Evolutionary conservation across 2,113 vertebrate species (phyloP).

Genomic region (Albula glossodonta): DNA sequence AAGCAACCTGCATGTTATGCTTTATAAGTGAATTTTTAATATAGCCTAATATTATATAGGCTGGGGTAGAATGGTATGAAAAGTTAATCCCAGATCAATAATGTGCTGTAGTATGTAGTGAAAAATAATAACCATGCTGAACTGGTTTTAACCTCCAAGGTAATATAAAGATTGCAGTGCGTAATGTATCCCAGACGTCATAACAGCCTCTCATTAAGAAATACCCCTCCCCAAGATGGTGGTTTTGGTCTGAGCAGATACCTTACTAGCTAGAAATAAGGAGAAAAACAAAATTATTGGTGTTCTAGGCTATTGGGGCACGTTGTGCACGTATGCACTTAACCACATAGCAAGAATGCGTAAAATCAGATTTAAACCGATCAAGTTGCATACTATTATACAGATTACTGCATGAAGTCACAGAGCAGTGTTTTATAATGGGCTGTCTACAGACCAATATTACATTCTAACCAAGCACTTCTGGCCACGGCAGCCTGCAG

Average conservation of each 20-base stretch:
- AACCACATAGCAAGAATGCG: not conserved
- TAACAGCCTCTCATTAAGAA: too few relatives aligned
- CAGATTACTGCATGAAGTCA: not conserved
- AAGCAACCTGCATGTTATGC: not conserved
- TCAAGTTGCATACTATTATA: not conserved
- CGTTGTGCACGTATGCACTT: not conserved
- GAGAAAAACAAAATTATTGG: not conserved
- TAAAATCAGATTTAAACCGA: not conserved
- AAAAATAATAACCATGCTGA: not conserved
- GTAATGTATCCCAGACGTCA: not conserved
- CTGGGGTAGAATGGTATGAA: not conserved
- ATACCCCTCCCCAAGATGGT: not conserved
- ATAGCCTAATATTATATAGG: too few relatives aligned
- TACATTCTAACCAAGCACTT: not conserved
- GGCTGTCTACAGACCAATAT: not conserved
- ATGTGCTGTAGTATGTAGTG: not conserved
- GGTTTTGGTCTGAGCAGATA: not conserved
- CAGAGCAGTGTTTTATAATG: not conserved
- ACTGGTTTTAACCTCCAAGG: not conserved
- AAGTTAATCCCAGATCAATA: not conserved
- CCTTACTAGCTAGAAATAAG: not conserved
- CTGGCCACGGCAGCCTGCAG: not conserved
- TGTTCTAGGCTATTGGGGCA: not conserved
- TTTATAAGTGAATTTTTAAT: not conserved
- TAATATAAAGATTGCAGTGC: not conserved